Percentiles rank a stretch among this genome's conserved stretches.
These are phyloP conservation scores for Idris sp. DNA, from an alignment of 1,140 invertebrate species.

Conservation along the genomic window DNA sequence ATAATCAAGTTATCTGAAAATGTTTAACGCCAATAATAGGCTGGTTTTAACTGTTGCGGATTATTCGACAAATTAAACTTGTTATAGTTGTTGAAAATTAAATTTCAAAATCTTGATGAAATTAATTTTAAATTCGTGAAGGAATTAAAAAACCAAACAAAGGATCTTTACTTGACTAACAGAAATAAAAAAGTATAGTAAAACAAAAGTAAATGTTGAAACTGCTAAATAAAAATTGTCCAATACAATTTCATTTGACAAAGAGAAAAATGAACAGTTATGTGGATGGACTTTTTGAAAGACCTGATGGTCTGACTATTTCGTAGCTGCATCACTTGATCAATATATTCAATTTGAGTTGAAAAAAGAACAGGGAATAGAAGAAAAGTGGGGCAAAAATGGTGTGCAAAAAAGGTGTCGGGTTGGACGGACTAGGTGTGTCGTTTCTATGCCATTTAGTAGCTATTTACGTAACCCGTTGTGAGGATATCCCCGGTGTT, in stretches of 20 bases:
- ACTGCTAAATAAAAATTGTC: too few species aligned
- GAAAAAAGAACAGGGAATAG: conserved; percentile 1
- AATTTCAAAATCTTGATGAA: too few species aligned
- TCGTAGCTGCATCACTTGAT: conserved; percentile 29
- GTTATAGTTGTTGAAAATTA: too few species aligned
- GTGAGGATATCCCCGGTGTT: conserved; percentile 61
- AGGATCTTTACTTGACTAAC: too few species aligned
- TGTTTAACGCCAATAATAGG: conserved; percentile 3
- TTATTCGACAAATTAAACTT: too few species aligned
- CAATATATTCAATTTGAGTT: conserved; percentile 50
- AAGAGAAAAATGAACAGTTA: conserved; percentile 4
- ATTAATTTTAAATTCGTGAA: too few species aligned
- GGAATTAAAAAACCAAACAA: too few species aligned
- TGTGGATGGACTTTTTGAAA: conserved; percentile 1
- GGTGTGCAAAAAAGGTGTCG: conserved; percentile 27
- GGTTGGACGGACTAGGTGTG: conserved; percentile 32
- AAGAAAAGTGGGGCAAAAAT: conserved; percentile 4
- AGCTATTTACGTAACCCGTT: conserved; percentile 61
- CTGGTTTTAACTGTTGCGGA: conserved; percentile 3
- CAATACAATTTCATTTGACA: conserved; percentile 2
- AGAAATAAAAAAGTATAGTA: too few species aligned
- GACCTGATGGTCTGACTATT: conserved; percentile 8
- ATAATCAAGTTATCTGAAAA: conserved; percentile 2
- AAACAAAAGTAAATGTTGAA: too few species aligned
- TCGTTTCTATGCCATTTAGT: conserved; percentile 54